phyloP scores from a whole-genome alignment of 2,797 vertebrate species.

The Thaleichthys pacificus region DNA sequence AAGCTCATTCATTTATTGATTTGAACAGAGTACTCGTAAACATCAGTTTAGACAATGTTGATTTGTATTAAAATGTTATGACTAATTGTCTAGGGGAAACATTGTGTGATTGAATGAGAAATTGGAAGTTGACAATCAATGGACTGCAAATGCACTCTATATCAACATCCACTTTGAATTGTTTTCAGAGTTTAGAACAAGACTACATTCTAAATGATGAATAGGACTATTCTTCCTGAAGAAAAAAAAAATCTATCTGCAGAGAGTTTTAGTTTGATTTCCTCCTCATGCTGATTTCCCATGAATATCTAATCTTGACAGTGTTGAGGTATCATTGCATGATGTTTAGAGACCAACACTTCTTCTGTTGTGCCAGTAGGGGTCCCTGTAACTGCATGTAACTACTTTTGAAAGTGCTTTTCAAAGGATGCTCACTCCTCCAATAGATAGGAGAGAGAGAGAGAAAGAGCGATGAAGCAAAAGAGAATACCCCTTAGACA shows the following conservation, averaged over 20 bases:
- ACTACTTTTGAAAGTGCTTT: background rate
- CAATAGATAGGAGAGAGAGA: background rate
- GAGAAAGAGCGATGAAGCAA: background rate
- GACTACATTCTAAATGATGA: background rate
- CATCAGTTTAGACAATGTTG: background rate
- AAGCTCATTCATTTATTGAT: background rate
- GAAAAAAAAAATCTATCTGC: conserved; percentile 30
- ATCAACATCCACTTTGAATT: background rate
- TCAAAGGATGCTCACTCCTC: background rate
- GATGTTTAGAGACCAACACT: conserved; percentile 24
- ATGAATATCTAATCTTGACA: conserved; percentile 52
- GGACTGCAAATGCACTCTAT: background rate
- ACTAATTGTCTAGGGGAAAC: background rate
- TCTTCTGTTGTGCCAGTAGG: conserved; percentile 54
- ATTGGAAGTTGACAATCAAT: background rate
- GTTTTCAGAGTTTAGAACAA: background rate
- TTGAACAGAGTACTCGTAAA: too few relatives aligned
- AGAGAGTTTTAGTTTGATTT: conserved; percentile 16
- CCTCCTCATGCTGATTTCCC: conserved; percentile 36
- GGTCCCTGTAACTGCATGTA: conserved; percentile 60
- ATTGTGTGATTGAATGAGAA: background rate
- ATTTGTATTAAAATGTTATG: background rate
- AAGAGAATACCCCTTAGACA: background rate
- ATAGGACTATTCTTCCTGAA: conserved; percentile 12
- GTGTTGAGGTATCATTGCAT: conserved; percentile 15